phyloP scores from a whole-genome alignment of 2,888 invertebrate genomes.

The Ennomos fuscantarius region DNA sequence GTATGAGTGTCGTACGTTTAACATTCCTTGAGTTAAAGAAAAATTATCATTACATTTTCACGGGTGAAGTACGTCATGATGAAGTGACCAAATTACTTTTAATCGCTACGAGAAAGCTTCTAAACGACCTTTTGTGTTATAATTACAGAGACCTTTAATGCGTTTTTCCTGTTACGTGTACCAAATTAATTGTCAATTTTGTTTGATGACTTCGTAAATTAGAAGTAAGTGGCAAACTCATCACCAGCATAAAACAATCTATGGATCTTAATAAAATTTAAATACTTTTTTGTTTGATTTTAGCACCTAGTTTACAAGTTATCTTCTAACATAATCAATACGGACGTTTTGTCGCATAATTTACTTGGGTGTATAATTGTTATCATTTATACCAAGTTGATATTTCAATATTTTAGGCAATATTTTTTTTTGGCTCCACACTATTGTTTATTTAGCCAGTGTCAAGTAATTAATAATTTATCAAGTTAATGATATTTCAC shows the following conservation, averaged over 20 bases:
- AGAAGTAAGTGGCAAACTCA: no score
- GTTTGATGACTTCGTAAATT: conserved; percentile 11
- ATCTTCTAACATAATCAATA: no score
- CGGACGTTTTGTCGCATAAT: no score
- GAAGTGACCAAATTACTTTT: conserved; percentile 29
- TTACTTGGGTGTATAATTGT: not conserved
- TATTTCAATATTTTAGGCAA: conserved; percentile 3
- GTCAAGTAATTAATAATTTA: no score
- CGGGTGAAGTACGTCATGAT: conserved; percentile 8
- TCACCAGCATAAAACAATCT: no score
- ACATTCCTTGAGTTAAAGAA: conserved; percentile 6
- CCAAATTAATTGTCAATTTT: conserved; percentile 20
- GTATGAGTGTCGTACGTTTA: no score
- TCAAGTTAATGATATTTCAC: no score
- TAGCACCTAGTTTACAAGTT: no score
- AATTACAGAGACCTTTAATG: conserved; percentile 24
- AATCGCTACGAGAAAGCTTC: conserved; percentile 30
- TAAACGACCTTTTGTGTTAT: conserved; percentile 28
- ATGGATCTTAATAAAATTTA: no score
- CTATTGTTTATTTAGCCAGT: no score
- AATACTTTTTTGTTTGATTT: no score
- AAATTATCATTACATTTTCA: conserved; percentile 23
- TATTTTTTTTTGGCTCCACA: no score
- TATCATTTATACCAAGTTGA: not conserved
- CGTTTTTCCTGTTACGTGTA: conserved; percentile 22